These are phyloP conservation scores for Himalopsyche tibetana DNA, from an alignment of 2,888 invertebrate genomes.

Conservation along the genomic window DNA sequence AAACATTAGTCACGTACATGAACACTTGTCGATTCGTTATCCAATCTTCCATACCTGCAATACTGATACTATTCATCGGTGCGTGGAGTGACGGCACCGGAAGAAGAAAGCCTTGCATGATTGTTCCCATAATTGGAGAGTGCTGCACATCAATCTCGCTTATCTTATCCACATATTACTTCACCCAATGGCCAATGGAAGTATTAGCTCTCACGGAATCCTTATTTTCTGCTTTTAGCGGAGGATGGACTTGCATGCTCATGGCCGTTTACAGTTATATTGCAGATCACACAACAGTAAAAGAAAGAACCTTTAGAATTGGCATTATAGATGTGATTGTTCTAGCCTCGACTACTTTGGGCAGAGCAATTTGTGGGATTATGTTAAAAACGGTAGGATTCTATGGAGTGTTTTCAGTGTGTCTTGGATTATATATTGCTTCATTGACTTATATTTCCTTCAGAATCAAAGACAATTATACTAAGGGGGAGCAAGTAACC, in stretches of 20 bases:
- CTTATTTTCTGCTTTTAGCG: constrained; percentile 76
- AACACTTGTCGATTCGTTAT: constrained; percentile 77
- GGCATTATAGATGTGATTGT: constrained; percentile 79
- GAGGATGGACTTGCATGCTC: constrained; percentile 76
- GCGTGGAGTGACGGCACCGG: constrained; percentile 81
- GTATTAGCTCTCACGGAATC: constrained; percentile 75
- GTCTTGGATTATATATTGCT: constrained; percentile 69
- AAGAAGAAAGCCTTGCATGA: constrained; percentile 77
- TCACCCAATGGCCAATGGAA: constrained; percentile 76
- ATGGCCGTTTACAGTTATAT: constrained; percentile 80
- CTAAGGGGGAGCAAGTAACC: background rate
- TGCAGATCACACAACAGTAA: constrained; percentile 77
- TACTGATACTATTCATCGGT: constrained; percentile 78
- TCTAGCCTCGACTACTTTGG: constrained; percentile 75
- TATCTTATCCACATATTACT: constrained; percentile 76
- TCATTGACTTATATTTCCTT: constrained; percentile 71
- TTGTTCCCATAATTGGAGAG: constrained; percentile 77
- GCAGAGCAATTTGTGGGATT: constrained; percentile 76
- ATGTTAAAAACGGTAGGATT: constrained; percentile 74
- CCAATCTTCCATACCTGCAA: constrained; percentile 76
- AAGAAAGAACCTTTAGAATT: constrained; percentile 79
- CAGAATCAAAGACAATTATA: constrained; percentile 64
- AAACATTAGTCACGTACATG: constrained; percentile 76
- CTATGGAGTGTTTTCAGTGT: constrained; percentile 73
- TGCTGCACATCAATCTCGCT: constrained; percentile 74